Evolutionary conservation across 2,113 vertebrate genomes (phyloP), one percentile per base, ranked within the genome.

Genomic region (Seriola rivoliana): DNA sequence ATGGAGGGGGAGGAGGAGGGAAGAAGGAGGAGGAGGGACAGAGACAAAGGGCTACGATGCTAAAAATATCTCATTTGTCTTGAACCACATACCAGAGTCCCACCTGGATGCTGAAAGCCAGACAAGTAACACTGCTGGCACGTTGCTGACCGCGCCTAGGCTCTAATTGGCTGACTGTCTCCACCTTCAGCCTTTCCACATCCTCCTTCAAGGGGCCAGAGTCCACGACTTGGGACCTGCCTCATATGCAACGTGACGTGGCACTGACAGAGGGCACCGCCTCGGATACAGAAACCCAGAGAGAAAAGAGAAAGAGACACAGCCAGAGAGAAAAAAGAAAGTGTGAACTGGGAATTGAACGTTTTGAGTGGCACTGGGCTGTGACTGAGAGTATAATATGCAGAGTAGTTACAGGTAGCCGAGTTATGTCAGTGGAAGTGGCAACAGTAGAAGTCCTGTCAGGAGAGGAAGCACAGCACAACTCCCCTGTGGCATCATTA

Each of bases 171-270:
- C 78, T 59, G 34, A 91, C 72, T 67, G 85, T 79, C 46, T 80
- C 72, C 70, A 93, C 57, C 13, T n/a, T 68, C 40, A 92, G 46
- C 55, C 59, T 59, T 34, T 71, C 78, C 32, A 90, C 71, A 58
- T 58, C 17, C 8, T 88, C 81, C 71, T 94, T 6, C 55, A 78
- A 0, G 90, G 93, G n/a, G 91, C 94, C 75, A 91, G 72, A 73
- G 94, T 14, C 94, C 92, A 96, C 0, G 83, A 93, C 36, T 71
- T 71, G 1, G 93, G 93, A 4, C 93, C 91, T 7, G 91, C 93
- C 74, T 95, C 89, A 75, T 94, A 93, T 10, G 93, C 68, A 84
- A 90, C 73, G 34, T 95, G 89, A 63, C 75, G 90, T 36, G 71
- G 78, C 34, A 92, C 87, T 80, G 89, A 94, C 92, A 0, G 92